Evolutionary conservation across 1,140 invertebrate genomes (phyloP), one percentile per base, ranked within the genome.

Genomic region (Lasioglossum albipes): DNA sequence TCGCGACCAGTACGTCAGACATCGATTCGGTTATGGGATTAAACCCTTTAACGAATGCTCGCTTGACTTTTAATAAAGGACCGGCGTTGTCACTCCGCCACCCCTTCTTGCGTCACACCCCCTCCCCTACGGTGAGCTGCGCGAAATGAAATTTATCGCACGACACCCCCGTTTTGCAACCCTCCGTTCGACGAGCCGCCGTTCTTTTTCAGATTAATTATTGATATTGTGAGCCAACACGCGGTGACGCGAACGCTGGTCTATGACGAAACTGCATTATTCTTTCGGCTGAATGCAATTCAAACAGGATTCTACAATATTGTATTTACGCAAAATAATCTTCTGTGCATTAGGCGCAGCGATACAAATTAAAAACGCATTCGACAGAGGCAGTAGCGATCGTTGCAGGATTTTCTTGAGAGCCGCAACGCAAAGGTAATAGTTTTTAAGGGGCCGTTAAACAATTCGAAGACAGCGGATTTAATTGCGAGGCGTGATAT

Each of bases 11-110:
- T 45, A 45, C 45, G 59, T 41, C 68, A 64, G 75, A 64, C 68
- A 16, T 77, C 78, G 71, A 65, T 67, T 36, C 49, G 66, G 57
- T 71, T 52, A 52, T n/a, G 42, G 57, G 59, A 78, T 78, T 71
- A 71, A 78, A n/a, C 54, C 45, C 64, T 75, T 82, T 82, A 79
- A 85, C 31, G 65, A 84, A 72, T 49, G 73, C 82, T 61, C 62
- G 16, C 27, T 82, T 65, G 62, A 52, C 70, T 67, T 84, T 86
- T 83, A 85, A 84, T 78, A 85, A 87, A 49, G 75, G 45, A 10
- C 45, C n/a, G n/a, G 69, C 45, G 59, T 87, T 73, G 79, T 76
- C 42, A 49, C 54, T 62, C 57, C 49, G 49, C 45, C 10, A 49
- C 45, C 45, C 45, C 9, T 49, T 10, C 45, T 84, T 52, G 54